These are phyloP conservation scores for Thaumetopoea pityocampa DNA, from an alignment of 1,140 invertebrate species.

Conservation along the genomic window DNA sequence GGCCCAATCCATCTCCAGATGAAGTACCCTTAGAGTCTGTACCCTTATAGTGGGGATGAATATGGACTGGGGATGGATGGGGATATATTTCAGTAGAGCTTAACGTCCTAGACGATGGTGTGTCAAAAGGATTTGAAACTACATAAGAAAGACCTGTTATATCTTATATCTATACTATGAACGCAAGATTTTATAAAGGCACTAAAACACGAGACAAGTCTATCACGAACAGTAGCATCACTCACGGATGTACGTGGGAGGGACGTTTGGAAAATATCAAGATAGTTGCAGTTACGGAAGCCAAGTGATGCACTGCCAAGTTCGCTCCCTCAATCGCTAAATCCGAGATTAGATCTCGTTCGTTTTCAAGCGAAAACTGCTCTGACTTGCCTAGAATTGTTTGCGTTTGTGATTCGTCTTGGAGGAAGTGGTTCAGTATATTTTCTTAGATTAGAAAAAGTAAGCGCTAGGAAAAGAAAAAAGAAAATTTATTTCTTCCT, in stretches of 20 bases:
- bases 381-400: constrained; percentile 34
- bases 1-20: too few species aligned
- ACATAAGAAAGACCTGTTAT: too few species aligned
- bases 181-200: constrained; percentile 13
- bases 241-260: constrained; percentile 49
- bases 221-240: constrained; percentile 32
- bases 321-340: constrained; percentile 52
- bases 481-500: too few species aligned
- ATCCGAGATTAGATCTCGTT: constrained; percentile 56
- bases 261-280: constrained; percentile 61
- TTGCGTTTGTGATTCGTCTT: constrained; percentile 40
- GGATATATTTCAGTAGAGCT: too few species aligned
- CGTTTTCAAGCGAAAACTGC: constrained; percentile 49
- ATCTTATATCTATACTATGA: too few species aligned
- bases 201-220: constrained; percentile 22
- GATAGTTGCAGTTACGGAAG: constrained; percentile 65
- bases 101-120: too few species aligned
- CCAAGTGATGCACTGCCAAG: constrained; percentile 61
- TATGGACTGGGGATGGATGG: too few species aligned
- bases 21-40: too few species aligned
- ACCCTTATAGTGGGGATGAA: too few species aligned
- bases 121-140: too few species aligned
- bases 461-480: too few species aligned
- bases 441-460: constrained; percentile 26
- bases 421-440: constrained; percentile 14